phyloP scores from a whole-genome alignment of 2,113 vertebrate species.

The Aramus guarauna region DNA sequence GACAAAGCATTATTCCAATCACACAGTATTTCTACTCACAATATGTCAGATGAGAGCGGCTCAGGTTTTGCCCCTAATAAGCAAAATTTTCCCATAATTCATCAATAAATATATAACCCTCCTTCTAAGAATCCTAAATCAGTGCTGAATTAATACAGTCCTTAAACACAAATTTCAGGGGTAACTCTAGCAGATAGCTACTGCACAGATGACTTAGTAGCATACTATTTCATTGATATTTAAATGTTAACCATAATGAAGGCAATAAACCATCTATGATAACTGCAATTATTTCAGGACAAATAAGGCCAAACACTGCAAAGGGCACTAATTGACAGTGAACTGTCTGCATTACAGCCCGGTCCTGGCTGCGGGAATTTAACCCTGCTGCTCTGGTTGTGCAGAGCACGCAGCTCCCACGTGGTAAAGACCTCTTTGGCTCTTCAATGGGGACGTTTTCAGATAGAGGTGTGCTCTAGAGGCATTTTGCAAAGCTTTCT shows the following conservation, averaged over 20 bases:
- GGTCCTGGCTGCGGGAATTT: background rate
- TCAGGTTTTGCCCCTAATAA: background rate
- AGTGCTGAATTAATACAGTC: background rate
- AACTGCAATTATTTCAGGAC: slow-evolving; percentile 72
- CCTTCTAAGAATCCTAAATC: background rate
- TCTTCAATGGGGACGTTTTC: rapidly evolving
- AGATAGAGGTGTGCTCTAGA: background rate
- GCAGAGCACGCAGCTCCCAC: background rate
- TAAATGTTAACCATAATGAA: slow-evolving; percentile 76
- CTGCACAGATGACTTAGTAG: slow-evolving; percentile 59
- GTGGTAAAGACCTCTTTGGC: background rate
- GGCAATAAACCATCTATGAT: slow-evolving; percentile 74
- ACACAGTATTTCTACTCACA: background rate
- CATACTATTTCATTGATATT: slow-evolving; percentile 70
- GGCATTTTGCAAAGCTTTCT: background rate
- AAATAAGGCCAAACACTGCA: slow-evolving; percentile 63
- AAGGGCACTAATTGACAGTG: slow-evolving; percentile 21
- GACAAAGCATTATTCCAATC: background rate
- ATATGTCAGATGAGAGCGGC: background rate
- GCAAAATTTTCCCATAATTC: background rate
- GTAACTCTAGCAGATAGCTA: slow-evolving; percentile 35
- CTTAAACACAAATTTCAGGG: background rate
- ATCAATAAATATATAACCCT: background rate
- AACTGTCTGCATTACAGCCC: background rate
- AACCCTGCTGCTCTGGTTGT: background rate